phyloP scores from a whole-genome alignment of 2,113 vertebrate genomes.

The Macrotus californicus region DNA sequence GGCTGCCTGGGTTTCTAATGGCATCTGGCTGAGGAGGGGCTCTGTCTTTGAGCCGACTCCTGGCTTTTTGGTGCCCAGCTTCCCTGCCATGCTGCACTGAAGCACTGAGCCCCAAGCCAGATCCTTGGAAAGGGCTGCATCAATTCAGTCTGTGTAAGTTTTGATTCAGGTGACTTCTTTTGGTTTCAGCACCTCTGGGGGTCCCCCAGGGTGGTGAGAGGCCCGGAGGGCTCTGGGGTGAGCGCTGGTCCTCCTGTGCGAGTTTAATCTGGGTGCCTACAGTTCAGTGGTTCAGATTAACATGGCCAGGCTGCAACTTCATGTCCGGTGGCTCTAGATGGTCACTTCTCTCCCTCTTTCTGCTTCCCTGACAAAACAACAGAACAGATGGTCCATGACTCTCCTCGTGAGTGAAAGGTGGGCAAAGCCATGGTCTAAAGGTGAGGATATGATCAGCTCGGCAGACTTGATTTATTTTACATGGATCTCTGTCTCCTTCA shows the following conservation, averaged over 20 bases:
- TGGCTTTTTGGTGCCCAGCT: background rate
- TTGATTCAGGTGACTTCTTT: background rate
- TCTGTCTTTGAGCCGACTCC: background rate
- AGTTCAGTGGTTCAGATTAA: background rate
- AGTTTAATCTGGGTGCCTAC: background rate
- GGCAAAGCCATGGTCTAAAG: background rate
- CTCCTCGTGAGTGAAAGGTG: background rate
- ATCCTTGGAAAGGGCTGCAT: background rate
- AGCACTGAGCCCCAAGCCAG: background rate
- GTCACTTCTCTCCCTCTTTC: background rate
- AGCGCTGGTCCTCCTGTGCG: background rate
- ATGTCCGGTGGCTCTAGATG: background rate
- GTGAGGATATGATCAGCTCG: background rate
- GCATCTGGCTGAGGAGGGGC: background rate
- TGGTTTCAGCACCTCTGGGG: background rate
- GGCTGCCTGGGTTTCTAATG: background rate
- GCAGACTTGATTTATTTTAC: background rate
- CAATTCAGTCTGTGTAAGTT: background rate
- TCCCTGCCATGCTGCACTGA: too few species aligned
- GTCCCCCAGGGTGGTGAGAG: accelerated
- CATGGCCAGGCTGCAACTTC: background rate
- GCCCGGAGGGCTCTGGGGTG: background rate
- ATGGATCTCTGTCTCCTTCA: background rate
- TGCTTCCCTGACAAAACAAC: background rate
- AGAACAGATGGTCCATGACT: too few species aligned